A percentile compares a stretch with the other conserved stretches of the same genome.
Evolutionary conservation across 2,797 vertebrate genomes (phyloP).

Genomic region (Heteromormyrus szaboi): DNA sequence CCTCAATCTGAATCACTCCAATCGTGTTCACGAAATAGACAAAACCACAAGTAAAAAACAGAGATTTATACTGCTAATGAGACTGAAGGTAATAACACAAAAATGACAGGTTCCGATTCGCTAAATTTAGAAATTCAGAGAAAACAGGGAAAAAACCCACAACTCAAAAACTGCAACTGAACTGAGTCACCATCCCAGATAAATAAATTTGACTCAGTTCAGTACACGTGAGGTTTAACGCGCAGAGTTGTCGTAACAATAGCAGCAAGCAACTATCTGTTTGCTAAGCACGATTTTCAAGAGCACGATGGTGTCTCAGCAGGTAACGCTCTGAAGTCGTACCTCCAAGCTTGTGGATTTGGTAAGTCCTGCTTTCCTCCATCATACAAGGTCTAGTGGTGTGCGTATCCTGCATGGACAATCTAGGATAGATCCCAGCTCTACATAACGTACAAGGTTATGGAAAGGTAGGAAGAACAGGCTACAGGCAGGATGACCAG

Average conservation of each 20-base stretch:
- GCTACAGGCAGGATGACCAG: not conserved
- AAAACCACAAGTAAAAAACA: not conserved
- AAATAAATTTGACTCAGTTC: not conserved
- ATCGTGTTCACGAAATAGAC: not conserved
- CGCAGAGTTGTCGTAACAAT: not conserved
- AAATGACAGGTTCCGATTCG: not conserved
- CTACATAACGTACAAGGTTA: not conserved
- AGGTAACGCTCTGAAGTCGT: not conserved
- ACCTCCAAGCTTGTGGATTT: not conserved
- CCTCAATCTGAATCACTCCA: not conserved
- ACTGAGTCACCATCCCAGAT: not conserved
- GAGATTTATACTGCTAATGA: not conserved
- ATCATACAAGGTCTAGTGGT: not conserved
- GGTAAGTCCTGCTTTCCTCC: not conserved
- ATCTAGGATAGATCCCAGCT: not conserved
- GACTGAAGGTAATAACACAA: not conserved
- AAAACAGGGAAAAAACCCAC: not conserved
- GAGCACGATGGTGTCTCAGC: not conserved
- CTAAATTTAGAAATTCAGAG: slow-evolving; percentile 9
- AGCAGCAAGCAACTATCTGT: not conserved
- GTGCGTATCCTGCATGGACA: not conserved
- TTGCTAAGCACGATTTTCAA: slow-evolving; percentile 3
- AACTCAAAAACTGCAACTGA: not conserved
- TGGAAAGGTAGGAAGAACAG: not conserved
- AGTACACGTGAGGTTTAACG: not conserved